Conservation (phyloP, 2,797 vertebrate species). For the Eospalax fontanierii region DNA sequence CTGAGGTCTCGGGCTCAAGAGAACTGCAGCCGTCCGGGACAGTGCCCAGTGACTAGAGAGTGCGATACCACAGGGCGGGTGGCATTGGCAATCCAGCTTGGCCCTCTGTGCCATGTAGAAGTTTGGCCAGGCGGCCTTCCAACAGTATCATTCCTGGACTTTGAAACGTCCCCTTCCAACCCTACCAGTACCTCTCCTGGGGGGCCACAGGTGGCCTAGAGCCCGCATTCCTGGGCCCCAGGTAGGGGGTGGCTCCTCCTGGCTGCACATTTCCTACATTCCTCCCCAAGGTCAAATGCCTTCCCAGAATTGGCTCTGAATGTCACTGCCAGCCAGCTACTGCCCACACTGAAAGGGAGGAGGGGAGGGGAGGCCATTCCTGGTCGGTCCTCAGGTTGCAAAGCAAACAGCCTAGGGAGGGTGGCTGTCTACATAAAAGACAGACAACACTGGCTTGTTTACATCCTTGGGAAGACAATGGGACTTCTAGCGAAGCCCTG, state of each 20-base stretch:
- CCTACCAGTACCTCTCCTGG: background rate
- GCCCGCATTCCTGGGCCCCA: slow-evolving; percentile 77
- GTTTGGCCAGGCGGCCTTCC: background rate
- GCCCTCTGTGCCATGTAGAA: background rate
- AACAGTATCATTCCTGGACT: background rate
- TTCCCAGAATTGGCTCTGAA: slow-evolving; percentile 56
- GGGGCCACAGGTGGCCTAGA: slow-evolving; percentile 5
- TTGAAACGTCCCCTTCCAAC: background rate
- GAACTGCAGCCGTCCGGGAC: background rate
- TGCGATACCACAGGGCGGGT: background rate
- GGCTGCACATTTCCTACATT: slow-evolving; percentile 78
- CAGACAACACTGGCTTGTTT: rapidly evolving
- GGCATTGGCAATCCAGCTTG: background rate
- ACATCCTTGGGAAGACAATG: rapidly evolving
- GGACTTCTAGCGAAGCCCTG: background rate
- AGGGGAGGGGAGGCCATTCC: background rate
- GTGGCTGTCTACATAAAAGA: background rate
- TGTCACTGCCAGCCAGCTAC: slow-evolving; percentile 61
- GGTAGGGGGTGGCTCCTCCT: slow-evolving; percentile 68
- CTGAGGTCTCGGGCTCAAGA: background rate
- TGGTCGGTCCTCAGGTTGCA: background rate
- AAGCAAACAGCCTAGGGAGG: background rate
- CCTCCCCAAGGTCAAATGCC: slow-evolving; percentile 83
- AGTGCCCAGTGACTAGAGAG: background rate
- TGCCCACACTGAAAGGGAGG: background rate